Percentiles rank a stretch among this genome's conserved stretches.
phyloP scores from a whole-genome alignment of 1,140 invertebrate species.

The Dendroctonus valens region DNA sequence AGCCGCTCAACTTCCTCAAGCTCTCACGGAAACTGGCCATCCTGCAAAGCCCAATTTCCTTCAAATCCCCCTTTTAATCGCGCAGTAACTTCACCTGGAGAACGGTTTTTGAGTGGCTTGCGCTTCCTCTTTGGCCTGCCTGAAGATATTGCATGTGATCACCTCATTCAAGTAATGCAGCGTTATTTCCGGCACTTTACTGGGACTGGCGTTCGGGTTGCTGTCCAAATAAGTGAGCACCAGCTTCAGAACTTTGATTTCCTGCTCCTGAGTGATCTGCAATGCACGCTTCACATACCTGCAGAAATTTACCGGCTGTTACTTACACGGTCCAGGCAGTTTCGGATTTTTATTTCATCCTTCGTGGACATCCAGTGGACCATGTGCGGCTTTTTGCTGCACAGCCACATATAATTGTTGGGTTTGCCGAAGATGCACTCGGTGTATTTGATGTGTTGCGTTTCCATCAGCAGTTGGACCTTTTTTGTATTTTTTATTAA shows the following conservation, averaged over 20 bases:
- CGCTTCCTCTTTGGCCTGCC: conserved; percentile 19
- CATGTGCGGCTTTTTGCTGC: conserved; percentile 36
- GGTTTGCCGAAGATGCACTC: conserved; percentile 39
- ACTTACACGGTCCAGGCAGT: conserved; percentile 37
- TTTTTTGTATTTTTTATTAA: conserved; percentile 7
- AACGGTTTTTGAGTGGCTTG: conserved; percentile 5
- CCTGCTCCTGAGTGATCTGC: conserved; percentile 40
- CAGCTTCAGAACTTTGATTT: conserved; percentile 39
- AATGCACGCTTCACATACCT: conserved; percentile 6
- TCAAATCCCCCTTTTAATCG: background rate
- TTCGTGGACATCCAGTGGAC: conserved; percentile 38
- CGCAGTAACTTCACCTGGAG: conserved; percentile 3
- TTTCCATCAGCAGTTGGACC: conserved; percentile 43
- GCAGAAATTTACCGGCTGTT: background rate
- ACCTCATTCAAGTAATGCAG: conserved; percentile 33
- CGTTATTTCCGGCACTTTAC: conserved; percentile 41
- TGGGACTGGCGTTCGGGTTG: conserved; percentile 35
- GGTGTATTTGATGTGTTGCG: conserved; percentile 41
- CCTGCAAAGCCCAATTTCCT: conserved; percentile 29
- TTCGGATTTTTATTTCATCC: conserved; percentile 42
- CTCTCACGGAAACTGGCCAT: conserved; percentile 41
- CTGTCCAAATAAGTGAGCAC: conserved; percentile 39
- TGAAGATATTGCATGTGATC: conserved; percentile 34
- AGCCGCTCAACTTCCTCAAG: conserved; percentile 38
- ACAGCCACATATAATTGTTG: conserved; percentile 44